Conservation (phyloP, 2,888 invertebrate genomes). For the Zygaena filipendulae region DNA sequence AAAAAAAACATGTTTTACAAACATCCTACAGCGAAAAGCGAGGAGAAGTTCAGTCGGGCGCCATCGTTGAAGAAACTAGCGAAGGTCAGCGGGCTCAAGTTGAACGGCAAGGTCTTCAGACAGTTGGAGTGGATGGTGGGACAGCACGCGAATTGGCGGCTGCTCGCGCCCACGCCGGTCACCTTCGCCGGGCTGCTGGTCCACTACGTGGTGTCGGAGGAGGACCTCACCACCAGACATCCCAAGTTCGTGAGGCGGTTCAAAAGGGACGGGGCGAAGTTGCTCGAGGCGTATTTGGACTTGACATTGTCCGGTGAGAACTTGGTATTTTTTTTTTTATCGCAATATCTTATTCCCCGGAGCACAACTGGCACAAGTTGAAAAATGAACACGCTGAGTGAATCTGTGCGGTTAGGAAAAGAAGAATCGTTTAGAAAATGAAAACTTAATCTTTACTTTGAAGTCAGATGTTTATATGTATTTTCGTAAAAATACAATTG, state of each 20-base stretch:
- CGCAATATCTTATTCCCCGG: no score
- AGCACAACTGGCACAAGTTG: no score
- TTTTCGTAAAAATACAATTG: no score
- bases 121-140: conserved; percentile 62
- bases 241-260: conserved; percentile 49
- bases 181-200: conserved; percentile 47
- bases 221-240: conserved; percentile 43
- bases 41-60: conserved; percentile 49
- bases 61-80: conserved; percentile 45
- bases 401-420: no score
- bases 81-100: conserved; percentile 39
- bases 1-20: no score
- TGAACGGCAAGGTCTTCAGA: conserved; percentile 50
- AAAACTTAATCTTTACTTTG: no score
- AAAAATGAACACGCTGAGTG: no score
- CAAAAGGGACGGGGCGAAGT: conserved; percentile 42
- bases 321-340: not conserved
- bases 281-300: conserved; percentile 48
- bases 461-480: no score
- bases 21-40: conserved; percentile 53
- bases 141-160: conserved; percentile 50
- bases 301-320: conserved; percentile 51
- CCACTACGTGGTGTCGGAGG: conserved; percentile 46
- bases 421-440: no score
- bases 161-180: conserved; percentile 48